These are phyloP conservation scores for Nothobranchius kuhntae DNA, from an alignment of 2,113 vertebrate genomes.

Conservation along the genomic window DNA sequence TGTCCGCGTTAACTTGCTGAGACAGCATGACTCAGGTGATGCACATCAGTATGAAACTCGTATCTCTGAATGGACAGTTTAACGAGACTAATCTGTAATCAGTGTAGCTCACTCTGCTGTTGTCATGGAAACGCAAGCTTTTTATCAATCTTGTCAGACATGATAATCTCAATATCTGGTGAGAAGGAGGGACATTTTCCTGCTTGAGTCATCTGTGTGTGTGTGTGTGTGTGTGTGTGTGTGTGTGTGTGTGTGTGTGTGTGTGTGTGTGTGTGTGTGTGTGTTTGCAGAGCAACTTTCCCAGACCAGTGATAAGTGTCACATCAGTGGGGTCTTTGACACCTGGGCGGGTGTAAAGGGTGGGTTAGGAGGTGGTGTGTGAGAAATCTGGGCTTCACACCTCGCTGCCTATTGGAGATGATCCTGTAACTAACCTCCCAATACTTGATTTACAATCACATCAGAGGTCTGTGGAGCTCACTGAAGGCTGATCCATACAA, in stretches of 20 bases:
- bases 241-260: slow-evolving; percentile 20
- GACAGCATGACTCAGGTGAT: slow-evolving; percentile 19
- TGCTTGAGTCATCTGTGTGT: slow-evolving; percentile 38
- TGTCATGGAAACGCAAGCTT: background rate
- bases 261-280: slow-evolving; percentile 6
- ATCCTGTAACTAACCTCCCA: slow-evolving; percentile 65
- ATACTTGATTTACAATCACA: slow-evolving; percentile 26
- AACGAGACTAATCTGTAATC: slow-evolving; percentile 8
- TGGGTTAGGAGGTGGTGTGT: slow-evolving; percentile 36
- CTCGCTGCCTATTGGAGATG: slow-evolving; percentile 67
- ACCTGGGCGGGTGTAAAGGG: slow-evolving; percentile 64
- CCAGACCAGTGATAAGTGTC: slow-evolving; percentile 72
- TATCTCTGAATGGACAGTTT: slow-evolving; percentile 7
- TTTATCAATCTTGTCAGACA: slow-evolving; percentile 40
- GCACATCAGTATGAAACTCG: slow-evolving; percentile 4
- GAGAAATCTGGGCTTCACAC: slow-evolving; percentile 74
- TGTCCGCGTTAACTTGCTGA: slow-evolving; percentile 22
- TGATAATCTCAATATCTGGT: slow-evolving; percentile 54
- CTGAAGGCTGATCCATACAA: background rate
- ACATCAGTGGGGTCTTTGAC: slow-evolving; percentile 72
- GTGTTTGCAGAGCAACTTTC: slow-evolving; percentile 55
- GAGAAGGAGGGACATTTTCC: slow-evolving; percentile 56
- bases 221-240: background rate
- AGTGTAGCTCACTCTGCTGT: background rate
- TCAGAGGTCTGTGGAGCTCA: slow-evolving; percentile 1